These are phyloP conservation scores for Frankliniella fusca DNA, from an alignment of 2,888 invertebrate genomes.

Conservation along the genomic window DNA sequence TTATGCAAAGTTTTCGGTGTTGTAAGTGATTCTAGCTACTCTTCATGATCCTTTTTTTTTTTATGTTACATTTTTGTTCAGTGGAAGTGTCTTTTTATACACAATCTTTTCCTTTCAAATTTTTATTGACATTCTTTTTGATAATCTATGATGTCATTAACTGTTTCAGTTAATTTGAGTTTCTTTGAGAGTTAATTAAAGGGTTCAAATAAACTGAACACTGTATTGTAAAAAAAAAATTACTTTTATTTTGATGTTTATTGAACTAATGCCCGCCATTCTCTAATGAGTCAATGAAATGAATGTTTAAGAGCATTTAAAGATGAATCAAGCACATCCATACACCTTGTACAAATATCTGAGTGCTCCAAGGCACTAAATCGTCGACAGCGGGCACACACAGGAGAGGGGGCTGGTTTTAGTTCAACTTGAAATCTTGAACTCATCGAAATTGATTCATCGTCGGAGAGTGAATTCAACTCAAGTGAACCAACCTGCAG, in stretches of 20 bases:
- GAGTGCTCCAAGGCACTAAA: not conserved
- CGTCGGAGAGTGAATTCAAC: not conserved
- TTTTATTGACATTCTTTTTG: too few relatives aligned
- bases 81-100: too few relatives aligned
- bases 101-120: too few relatives aligned
- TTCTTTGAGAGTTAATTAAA: too few relatives aligned
- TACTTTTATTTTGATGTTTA: not conserved
- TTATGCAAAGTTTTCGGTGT: too few relatives aligned
- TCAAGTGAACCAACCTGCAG: not conserved
- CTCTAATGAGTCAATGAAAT: not conserved
- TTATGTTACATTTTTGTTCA: too few relatives aligned
- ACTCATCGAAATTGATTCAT: not conserved
- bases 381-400: not conserved
- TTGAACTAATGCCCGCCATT: not conserved
- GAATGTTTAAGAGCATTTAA: slow-evolving; percentile 13
- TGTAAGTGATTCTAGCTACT: too few relatives aligned
- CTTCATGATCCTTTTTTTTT: too few relatives aligned
- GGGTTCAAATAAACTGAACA: too few relatives aligned
- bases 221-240: too few relatives aligned
- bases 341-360: not conserved
- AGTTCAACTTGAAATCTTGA: not conserved
- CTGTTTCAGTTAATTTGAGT: too few relatives aligned
- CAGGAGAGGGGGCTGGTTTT: not conserved
- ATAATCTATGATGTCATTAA: too few relatives aligned
- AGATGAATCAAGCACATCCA: not conserved